Conservation (phyloP, 2,888 invertebrate genomes). For the Aleiodes testaceus region DNA sequence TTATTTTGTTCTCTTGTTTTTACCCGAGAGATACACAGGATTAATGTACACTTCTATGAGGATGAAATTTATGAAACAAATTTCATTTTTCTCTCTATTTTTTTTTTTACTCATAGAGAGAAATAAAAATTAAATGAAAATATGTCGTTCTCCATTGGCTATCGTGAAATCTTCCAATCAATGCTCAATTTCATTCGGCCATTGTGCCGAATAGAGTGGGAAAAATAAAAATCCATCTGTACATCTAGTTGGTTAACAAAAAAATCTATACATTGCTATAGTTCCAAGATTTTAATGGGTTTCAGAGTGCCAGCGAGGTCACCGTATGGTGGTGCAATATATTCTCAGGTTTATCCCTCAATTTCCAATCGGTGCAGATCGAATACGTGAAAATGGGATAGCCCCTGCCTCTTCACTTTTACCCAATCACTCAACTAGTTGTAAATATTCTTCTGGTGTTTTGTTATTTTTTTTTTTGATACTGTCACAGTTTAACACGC, state of each 20-base stretch:
- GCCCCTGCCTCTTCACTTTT: not conserved
- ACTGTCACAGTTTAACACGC: conserved; percentile 10
- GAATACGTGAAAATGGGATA: conserved; percentile 42
- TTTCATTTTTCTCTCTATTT: too few species aligned
- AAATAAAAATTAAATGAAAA: conserved; percentile 42
- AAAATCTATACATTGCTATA: conserved; percentile 9
- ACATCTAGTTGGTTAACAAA: conserved; percentile 4
- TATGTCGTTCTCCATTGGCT: conserved; percentile 14
- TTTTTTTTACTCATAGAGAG: not conserved
- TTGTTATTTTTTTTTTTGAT: not conserved
- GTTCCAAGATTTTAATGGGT: conserved; percentile 44
- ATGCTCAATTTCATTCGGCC: conserved; percentile 41
- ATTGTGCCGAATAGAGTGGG: conserved; percentile 39
- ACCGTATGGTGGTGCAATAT: conserved; percentile 34
- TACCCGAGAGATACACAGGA: conserved; percentile 8
- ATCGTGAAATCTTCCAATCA: conserved; percentile 41
- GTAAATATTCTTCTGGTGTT: not conserved
- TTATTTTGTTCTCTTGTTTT: conserved; percentile 1
- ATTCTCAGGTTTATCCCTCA: conserved; percentile 42
- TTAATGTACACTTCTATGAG: conserved; percentile 9
- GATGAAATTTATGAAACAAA: conserved; percentile 3
- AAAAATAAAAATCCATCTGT: conserved; percentile 22
- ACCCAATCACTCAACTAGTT: conserved; percentile 15
- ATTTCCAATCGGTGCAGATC: conserved; percentile 43
- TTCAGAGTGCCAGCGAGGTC: conserved; percentile 27